Evolutionary conservation across 2,113 vertebrate genomes (phyloP).

Genomic region (Isurus oxyrinchus): DNA sequence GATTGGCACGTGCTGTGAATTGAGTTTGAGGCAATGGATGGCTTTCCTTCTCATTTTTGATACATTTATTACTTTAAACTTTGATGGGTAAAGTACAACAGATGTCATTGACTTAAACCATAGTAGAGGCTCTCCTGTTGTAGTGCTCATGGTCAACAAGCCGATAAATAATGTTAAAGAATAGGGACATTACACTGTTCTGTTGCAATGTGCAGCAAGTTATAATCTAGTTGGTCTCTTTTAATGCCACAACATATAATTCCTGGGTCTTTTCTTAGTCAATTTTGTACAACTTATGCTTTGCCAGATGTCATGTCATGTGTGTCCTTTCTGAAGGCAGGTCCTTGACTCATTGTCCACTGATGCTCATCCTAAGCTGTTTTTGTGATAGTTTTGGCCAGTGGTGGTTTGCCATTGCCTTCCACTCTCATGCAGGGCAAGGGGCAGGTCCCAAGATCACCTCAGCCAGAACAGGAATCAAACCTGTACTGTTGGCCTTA

Average conservation of each 20-base stretch:
- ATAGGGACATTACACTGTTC: background rate
- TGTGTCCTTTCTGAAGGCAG: background rate
- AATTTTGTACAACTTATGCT: background rate
- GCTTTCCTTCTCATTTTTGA: background rate
- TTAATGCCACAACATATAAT: background rate
- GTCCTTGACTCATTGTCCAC: background rate
- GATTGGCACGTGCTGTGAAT: background rate
- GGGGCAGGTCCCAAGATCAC: background rate
- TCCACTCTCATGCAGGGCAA: background rate
- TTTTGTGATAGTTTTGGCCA: background rate
- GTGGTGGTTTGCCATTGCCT: background rate
- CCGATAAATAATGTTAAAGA: background rate
- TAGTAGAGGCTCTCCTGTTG: background rate
- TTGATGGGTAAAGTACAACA: background rate
- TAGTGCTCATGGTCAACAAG: background rate
- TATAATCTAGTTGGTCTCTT: background rate
- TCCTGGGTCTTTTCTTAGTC: background rate
- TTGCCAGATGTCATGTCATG: background rate
- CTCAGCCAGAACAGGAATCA: background rate
- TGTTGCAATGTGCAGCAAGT: background rate
- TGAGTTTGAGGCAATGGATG: background rate
- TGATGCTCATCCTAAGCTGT: background rate
- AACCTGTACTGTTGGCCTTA: background rate
- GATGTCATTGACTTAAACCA: background rate
- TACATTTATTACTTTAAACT: background rate